Conservation (phyloP, 1,140 invertebrate genomes). For the Venustaconcha ellipsiformis region DNA sequence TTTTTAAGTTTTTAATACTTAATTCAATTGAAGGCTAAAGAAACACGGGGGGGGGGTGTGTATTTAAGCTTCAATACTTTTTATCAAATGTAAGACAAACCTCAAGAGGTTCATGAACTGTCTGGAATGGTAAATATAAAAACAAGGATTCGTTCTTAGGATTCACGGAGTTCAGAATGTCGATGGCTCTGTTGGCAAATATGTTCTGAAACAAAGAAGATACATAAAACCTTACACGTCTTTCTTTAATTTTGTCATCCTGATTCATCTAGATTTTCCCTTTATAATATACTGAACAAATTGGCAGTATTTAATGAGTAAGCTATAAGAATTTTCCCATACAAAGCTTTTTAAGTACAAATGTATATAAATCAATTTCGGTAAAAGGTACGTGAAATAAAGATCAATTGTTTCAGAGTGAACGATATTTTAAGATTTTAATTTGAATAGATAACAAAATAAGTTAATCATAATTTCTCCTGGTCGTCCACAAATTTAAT, state of each 20-base stretch:
- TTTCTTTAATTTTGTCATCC: neutral
- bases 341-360: too few species aligned
- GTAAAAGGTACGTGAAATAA: too few species aligned
- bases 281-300: neutral
- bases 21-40: too few species aligned
- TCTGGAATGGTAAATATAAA: conserved; percentile 54
- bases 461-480: too few species aligned
- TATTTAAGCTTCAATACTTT: too few species aligned
- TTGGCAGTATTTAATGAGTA: neutral
- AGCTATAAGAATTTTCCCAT: neutral
- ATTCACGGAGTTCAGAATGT: conserved; percentile 42
- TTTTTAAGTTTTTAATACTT: too few species aligned
- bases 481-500: too few species aligned
- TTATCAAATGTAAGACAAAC: conserved; percentile 13
- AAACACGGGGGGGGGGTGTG: too few species aligned
- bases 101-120: conserved; percentile 51
- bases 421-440: too few species aligned
- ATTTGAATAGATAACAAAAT: too few species aligned
- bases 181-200: conserved; percentile 45
- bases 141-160: conserved; percentile 41
- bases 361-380: too few species aligned
- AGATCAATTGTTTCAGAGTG: too few species aligned
- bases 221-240: neutral
- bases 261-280: neutral
- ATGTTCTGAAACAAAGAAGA: conserved; percentile 18